Conservation (phyloP, 2,113 vertebrate genomes). For the Rostratula benghalensis region DNA sequence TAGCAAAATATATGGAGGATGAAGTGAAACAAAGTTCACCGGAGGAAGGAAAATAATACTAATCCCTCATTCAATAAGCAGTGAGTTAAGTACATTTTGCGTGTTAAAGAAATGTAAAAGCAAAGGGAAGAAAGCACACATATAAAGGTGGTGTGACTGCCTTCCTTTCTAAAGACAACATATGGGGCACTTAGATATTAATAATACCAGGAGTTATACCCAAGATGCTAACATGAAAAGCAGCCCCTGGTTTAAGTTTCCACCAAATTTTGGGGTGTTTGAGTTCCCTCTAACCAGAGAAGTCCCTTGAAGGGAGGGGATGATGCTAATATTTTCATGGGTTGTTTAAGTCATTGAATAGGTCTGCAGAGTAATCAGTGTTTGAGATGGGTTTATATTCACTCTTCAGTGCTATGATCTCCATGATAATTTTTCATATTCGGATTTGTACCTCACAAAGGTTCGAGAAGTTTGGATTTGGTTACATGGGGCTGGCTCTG, state of each 20-base stretch:
- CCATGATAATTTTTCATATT: background rate
- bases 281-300: background rate
- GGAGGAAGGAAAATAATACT: conserved; percentile 79
- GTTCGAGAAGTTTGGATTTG: background rate
- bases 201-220: background rate
- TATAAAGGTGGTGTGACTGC: conserved; percentile 29
- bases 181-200: conserved; percentile 2
- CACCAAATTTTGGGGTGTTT: background rate
- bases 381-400: background rate
- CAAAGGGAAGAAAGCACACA: conserved; percentile 48
- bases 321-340: background rate
- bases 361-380: background rate
- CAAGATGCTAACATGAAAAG: background rate
- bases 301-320: background rate
- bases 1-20: conserved; percentile 68
- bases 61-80: conserved; percentile 77
- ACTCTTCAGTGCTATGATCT: background rate
- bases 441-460: background rate
- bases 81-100: conserved; percentile 62
- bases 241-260: background rate
- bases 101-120: conserved; percentile 68
- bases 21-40: conserved; percentile 76
- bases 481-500: background rate
- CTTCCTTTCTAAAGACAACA: conserved; percentile 48
- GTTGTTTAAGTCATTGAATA: background rate